Evolutionary conservation across 1,140 invertebrate species (phyloP), one percentile per base, ranked within the genome.

Genomic region (Acromyrmex echinatior): DNA sequence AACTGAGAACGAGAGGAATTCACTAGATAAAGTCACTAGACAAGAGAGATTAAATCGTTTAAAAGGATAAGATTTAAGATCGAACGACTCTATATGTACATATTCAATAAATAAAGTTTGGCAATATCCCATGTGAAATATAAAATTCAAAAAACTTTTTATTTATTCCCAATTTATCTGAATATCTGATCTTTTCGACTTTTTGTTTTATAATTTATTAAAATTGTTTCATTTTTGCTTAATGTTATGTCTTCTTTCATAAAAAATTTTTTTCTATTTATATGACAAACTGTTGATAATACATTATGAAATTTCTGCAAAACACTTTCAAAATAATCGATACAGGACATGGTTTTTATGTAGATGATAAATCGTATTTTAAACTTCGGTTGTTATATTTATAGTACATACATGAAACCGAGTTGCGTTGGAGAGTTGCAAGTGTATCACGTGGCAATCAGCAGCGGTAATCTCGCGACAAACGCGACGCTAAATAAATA

Each of bases 401-500:
- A 51, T 25, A 25, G 25, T 25, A 25, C 1, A 1, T 56, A 14
- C 18, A 49, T 35, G 53, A 73, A 62, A 84, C 21, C 56, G 25
- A 84, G 39, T 7, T 53, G 58, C 35, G 35, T 53, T 25, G 14
- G n/a, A 39, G 39, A 45, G 14, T 31, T 31, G 2, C n/a, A 51
- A 35, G 14, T 25, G 56, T 78, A 58, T 82, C 53, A 5, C 28
- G 53, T 21, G 39, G 51, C 51, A 53, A 45, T 79, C 58, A 45
- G 18, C 65, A 58, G 31, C 56, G 56, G 56, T 2, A 35, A 35
- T 35, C 31, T 35, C 6, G 68, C 53, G 53, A 71, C 49, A 81
- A 71, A 80, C 28, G 39, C 56, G 16, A 28, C 21, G 31, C 35
- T 25, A 31, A 7, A 45, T 45, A 45, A 63, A 77, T 62, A 76